These are phyloP conservation scores for Nilaparvata lugens DNA, from an alignment of 1,140 invertebrate genomes.

Conservation along the genomic window DNA sequence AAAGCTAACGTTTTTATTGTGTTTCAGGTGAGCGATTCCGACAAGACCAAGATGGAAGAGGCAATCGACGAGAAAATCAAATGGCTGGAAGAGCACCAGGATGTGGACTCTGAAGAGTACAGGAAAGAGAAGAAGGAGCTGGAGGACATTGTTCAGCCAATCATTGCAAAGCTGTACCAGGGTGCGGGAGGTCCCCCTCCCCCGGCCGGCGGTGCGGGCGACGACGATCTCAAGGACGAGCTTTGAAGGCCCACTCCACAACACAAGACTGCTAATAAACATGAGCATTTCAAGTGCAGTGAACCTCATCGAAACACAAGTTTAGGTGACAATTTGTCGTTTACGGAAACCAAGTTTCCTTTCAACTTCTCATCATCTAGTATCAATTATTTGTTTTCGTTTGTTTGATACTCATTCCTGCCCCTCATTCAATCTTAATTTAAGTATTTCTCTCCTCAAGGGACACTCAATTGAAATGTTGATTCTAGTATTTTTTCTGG, in stretches of 20 bases:
- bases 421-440: no score
- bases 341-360: no score
- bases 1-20: conserved; percentile 8
- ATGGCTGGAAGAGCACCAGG: conserved; percentile 94
- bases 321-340: no score
- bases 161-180: conserved; percentile 95
- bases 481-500: no score
- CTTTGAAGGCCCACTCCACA: conserved; percentile 47
- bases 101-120: conserved; percentile 88
- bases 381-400: no score
- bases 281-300: no score
- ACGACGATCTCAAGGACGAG: conserved; percentile 77
- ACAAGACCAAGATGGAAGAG: conserved; percentile 93
- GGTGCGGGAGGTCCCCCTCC: conserved; percentile 66
- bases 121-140: conserved; percentile 96
- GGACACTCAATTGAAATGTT: no score
- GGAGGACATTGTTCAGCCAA: conserved; percentile 92
- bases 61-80: conserved; percentile 96
- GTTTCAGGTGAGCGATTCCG: conserved; percentile 61
- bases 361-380: no score
- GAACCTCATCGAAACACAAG: no score
- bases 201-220: conserved; percentile 46
- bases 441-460: no score
- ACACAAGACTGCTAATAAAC: no score
- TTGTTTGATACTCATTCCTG: no score